Base-by-base conservation (phyloP, 2,888 invertebrate species). In the Ophion costatus region DNA sequence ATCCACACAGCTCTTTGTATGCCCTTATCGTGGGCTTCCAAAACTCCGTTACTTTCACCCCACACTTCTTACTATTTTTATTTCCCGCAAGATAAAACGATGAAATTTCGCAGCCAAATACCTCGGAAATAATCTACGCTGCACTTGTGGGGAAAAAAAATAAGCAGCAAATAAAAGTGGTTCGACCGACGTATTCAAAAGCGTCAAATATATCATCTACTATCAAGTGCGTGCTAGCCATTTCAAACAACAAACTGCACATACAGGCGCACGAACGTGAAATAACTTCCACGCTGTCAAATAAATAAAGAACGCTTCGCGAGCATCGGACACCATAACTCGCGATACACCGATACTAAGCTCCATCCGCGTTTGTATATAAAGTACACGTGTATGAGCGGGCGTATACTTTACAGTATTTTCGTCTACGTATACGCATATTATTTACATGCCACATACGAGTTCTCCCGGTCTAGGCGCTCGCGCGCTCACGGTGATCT, bases 401-500 rank as follows among this genome's bases (percentile, higher is more conserved):
- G n/a, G 38, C 33, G 57, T 64, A 73, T 64, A 51, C 29, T 63
- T 71, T 57, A 51, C 11, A 51, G 51, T 51, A 79, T 22, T 64
- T 63, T 11, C 14, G 51, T 63, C 11, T 70, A 20, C 14, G 11
- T n/a, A 59, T 51, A 51, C 51, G 51, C 5, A 51, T 51, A 51
- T 51, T 69, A 77, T 69, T 59, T 45, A 45, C 63, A 61, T 51
- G 24, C 77, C 56, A 76, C 56, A 71, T 57, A 71, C 76, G 80
- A 67, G 45, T 71, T 66, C 78, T 59, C 4, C 56, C n/a, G 59
- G 64, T 71, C 71, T 64, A 42, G 17, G 67, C 86, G 82, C 85
- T 85, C 86, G 88, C 84, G 75, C 84, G 75, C 82, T 87, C 86
- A 67, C 69, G 63, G 88, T 88, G 90, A 90, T 89, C 87, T 90